These are phyloP conservation scores for Ibycter americanus DNA, from an alignment of 2,797 vertebrate species.

Conservation along the genomic window DNA sequence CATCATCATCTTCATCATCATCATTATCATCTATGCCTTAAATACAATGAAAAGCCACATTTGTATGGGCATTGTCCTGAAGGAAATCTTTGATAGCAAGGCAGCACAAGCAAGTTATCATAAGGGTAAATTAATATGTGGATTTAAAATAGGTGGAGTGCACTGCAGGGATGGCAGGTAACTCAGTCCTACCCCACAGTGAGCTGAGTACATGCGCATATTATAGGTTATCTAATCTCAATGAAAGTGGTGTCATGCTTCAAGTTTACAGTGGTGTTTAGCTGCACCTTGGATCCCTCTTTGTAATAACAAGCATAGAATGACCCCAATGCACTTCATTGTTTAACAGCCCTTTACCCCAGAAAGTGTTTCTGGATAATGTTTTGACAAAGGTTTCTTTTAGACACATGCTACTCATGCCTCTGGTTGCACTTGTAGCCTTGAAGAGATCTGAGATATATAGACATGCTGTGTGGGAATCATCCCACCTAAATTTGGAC, in stretches of 20 bases:
- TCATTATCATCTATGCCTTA: not conserved
- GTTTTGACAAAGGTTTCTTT: slow-evolving; percentile 3
- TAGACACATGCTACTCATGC: not conserved
- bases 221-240: not conserved
- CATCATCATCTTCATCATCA: not conserved
- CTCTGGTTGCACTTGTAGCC: not conserved
- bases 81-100: not conserved
- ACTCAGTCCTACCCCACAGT: not conserved
- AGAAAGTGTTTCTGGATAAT: not conserved
- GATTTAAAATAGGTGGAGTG: not conserved
- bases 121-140: not conserved
- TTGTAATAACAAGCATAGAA: not conserved
- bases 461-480: not conserved
- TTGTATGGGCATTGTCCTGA: not conserved
- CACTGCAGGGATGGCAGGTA: not conserved
- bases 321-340: not conserved
- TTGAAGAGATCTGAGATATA: not conserved
- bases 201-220: not conserved
- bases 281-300: not conserved
- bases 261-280: not conserved
- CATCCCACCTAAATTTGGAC: slow-evolving; percentile 9
- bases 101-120: not conserved
- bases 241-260: not conserved
- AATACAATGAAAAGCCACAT: not conserved
- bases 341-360: not conserved